Evolutionary conservation across 2,113 vertebrate genomes (phyloP).

Genomic region (Platysternon megacephalum): DNA sequence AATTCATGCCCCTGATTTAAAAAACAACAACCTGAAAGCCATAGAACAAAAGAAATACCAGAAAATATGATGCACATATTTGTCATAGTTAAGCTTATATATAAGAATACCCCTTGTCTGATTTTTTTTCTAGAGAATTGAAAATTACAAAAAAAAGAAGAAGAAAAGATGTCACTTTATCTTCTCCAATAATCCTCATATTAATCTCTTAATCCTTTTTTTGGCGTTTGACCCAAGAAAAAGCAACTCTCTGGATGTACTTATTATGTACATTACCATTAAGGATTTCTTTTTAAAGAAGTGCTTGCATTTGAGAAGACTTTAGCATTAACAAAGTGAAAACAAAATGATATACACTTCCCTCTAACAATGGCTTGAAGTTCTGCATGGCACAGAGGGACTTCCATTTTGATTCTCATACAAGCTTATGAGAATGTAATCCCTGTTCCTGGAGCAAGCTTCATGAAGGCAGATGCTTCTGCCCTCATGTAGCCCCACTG

Average conservation of each 20-base stretch:
- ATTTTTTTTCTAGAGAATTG: slow-evolving; percentile 15
- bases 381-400: not conserved
- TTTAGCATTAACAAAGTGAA: not conserved
- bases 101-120: slow-evolving; percentile 2
- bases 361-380: not conserved
- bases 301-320: not conserved
- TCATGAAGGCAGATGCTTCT: not conserved
- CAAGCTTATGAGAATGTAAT: not conserved
- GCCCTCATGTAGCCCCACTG: not conserved
- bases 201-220: slow-evolving; percentile 34
- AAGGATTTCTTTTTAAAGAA: slow-evolving; percentile 16
- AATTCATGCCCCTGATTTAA: slow-evolving; percentile 7
- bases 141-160: not conserved
- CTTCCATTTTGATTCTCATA: not conserved
- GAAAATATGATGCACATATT: not conserved
- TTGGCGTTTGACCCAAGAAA: not conserved
- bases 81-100: slow-evolving; percentile 30
- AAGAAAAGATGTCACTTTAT: not conserved
- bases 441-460: not conserved
- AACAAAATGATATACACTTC: not conserved
- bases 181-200: slow-evolving; percentile 11
- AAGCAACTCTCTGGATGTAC: not conserved
- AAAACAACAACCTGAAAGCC: slow-evolving; percentile 37
- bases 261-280: not conserved
- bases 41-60: slow-evolving; percentile 27